phyloP scores from a whole-genome alignment of 2,888 invertebrate species.

The Phorcus lineatus region DNA sequence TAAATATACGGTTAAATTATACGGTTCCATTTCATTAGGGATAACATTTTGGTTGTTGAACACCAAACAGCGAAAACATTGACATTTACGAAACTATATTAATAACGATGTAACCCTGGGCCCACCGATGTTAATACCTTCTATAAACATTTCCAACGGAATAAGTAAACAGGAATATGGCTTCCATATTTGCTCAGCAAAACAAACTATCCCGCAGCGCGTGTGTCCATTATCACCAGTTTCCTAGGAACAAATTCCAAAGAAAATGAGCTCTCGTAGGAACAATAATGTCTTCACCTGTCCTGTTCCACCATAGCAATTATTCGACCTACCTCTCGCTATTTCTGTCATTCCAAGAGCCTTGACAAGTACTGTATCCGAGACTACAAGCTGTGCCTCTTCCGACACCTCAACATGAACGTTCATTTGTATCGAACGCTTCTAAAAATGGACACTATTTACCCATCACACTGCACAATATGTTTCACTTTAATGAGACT shows the following conservation, averaged over 20 bases:
- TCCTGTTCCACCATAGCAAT: neutral
- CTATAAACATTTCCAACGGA: neutral
- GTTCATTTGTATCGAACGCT: neutral
- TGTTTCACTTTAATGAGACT: neutral
- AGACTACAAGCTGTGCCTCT: neutral
- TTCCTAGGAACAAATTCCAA: neutral
- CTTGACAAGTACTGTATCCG: neutral
- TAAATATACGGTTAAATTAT: too few species aligned
- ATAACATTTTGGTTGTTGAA: too few species aligned
- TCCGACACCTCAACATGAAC: neutral
- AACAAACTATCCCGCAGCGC: neutral
- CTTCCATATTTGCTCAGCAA: neutral
- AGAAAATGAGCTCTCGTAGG: neutral
- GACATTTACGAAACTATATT: too few species aligned
- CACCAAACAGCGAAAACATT: too few species aligned
- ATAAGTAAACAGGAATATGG: neutral
- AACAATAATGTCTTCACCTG: neutral
- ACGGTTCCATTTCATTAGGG: too few species aligned
- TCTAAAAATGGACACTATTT: neutral
- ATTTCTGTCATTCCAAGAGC: neutral
- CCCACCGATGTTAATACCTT: too few species aligned
- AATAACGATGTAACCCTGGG: too few species aligned
- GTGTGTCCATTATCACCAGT: neutral
- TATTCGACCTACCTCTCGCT: neutral
- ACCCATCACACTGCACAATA: neutral